Conservation (phyloP, 1,140 invertebrate species). For the Pseudomyrmex dendroicus region DNA sequence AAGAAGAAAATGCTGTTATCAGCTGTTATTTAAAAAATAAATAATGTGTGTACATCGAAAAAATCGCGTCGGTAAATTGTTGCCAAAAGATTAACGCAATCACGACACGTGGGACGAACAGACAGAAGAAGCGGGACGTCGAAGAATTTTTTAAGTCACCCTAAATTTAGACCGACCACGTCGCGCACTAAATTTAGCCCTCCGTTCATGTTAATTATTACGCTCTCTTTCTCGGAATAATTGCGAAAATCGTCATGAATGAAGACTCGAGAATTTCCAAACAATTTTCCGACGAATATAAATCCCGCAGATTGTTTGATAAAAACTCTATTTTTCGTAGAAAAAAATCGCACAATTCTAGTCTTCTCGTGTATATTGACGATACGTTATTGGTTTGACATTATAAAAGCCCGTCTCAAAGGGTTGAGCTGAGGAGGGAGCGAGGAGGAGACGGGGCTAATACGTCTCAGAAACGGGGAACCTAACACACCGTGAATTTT, state of each 20-base stretch:
- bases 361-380: neutral
- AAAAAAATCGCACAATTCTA: constrained; percentile 2
- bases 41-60: neutral
- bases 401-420: constrained; percentile 30
- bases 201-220: constrained; percentile 44
- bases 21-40: neutral
- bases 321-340: neutral
- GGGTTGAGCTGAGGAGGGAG: constrained; percentile 19
- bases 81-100: constrained; percentile 52
- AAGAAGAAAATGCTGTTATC: neutral
- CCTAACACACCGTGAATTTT: constrained; percentile 40
- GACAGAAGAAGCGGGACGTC: constrained; percentile 62
- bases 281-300: neutral
- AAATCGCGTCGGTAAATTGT: constrained; percentile 52
- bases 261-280: neutral
- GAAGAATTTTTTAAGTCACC: constrained; percentile 76
- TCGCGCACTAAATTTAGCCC: constrained; percentile 21
- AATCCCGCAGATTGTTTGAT: neutral
- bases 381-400: neutral
- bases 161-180: constrained; percentile 67
- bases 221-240: neutral
- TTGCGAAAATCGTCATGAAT: constrained; percentile 6
- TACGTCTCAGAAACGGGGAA: constrained; percentile 26
- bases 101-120: constrained; percentile 32
- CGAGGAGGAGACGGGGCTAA: constrained; percentile 6